Base-by-base conservation (phyloP, 2,888 invertebrate genomes). In the Brenthis hecate region DNA sequence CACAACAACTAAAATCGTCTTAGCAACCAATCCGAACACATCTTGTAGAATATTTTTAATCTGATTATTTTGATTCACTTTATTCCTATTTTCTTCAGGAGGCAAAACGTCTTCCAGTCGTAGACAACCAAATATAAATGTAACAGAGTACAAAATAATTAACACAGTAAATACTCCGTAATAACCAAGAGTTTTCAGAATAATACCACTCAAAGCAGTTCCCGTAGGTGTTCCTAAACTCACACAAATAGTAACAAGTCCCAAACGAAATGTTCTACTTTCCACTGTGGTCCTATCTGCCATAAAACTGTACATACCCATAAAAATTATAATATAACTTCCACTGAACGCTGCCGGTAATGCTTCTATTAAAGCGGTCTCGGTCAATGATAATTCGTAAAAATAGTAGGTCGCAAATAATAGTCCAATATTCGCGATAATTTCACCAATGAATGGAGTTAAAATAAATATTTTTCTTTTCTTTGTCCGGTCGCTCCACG, bases 281-380 rank as follows among this genome's bases (percentile, higher is more conserved):
- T 94, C 93, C 50, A 93, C 75, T 1, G 93, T 88, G 48, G 95
- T 94, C 61, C 94, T 90, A 70, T 94, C 94, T 5, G 94, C 92
- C 77, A 95, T 92, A 78, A 94, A 95, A 79, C 94, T 94, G 84
- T 93, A 94, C 88, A 95, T 91, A 54, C 94, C 94, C 89, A 94
- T 93, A 75, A 94, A 94, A 82, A 94, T 91, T 13, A 93, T 91
- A 57, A 94, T 92, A 76, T 94, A 94, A 61, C 95, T 94, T 11
- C 95, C 95, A 48, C 94, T 93, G 28, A 94, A 86, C 1, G 95
- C 94, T 0, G 94, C 93, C 1, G 94, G 89, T 19, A 95, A 83
- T 0, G 93, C 93, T 80, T 94, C 94, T 56, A 93, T 89, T 55
- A 94, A 78, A 2, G 89, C 94, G 8, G 93, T 94, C 0, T 85